Evolutionary conservation across 2,113 vertebrate species (phyloP).

Genomic region (Petroica traversi): DNA sequence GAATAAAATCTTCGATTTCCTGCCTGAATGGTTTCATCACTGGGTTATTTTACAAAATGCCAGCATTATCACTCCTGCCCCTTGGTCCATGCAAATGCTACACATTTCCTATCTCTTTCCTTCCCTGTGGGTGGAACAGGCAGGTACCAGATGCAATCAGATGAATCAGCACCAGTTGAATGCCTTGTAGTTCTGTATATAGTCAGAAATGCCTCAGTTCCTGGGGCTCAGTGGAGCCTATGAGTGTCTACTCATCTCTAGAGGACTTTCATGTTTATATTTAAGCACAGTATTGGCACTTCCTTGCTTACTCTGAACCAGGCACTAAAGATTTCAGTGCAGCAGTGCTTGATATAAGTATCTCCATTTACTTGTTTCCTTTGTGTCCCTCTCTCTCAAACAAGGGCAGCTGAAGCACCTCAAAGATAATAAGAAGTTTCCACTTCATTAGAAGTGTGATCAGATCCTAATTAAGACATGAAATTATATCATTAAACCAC

Average conservation of each 20-base stretch:
- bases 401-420: background rate
- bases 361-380: background rate
- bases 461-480: background rate
- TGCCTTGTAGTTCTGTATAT: background rate
- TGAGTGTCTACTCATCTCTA: background rate
- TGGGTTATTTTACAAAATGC: background rate
- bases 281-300: background rate
- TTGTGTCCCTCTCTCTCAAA: background rate
- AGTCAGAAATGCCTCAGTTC: background rate
- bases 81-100: background rate
- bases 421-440: conserved; percentile 6
- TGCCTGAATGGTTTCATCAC: background rate
- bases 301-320: background rate
- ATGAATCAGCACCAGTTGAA: background rate
- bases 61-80: background rate
- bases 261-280: background rate
- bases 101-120: background rate
- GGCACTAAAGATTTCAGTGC: background rate
- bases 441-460: background rate
- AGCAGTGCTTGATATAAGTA: background rate
- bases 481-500: background rate
- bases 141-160: background rate
- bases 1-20: background rate
- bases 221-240: background rate
- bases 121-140: background rate